These are phyloP conservation scores for Octodon degus DNA, from an alignment of 2,113 vertebrate species.

Conservation along the genomic window DNA sequence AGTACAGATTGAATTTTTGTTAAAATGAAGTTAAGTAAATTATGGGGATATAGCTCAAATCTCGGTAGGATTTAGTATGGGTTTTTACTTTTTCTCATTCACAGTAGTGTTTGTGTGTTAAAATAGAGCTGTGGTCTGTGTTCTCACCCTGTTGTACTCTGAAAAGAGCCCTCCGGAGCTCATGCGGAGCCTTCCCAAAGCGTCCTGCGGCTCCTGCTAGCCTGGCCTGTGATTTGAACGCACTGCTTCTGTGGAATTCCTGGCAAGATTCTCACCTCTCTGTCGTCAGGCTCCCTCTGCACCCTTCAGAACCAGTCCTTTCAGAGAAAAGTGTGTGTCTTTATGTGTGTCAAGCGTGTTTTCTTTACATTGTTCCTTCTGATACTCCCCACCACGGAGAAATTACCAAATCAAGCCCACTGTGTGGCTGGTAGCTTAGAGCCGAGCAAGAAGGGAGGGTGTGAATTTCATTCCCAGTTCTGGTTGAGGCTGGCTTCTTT, in stretches of 20 bases:
- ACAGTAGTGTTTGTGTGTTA: conserved; percentile 16
- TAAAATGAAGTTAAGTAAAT: conserved; percentile 59
- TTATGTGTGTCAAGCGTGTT: neutral
- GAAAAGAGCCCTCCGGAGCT: conserved; percentile 41
- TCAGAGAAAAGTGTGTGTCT: conserved; percentile 30
- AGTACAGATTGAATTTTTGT: conserved; percentile 47
- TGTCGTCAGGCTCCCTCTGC: neutral
- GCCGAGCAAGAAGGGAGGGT: conserved; percentile 8
- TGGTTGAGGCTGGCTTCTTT: conserved; percentile 45
- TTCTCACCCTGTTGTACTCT: neutral
- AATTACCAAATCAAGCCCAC: neutral
- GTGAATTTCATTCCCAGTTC: conserved; percentile 47
- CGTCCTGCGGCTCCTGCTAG: neutral
- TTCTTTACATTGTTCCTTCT: conserved; percentile 60
- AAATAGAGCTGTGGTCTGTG: neutral
- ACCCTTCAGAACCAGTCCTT: neutral
- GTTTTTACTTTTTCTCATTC: conserved; percentile 54
- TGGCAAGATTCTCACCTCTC: neutral
- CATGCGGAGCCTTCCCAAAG: neutral
- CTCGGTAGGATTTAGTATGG: conserved; percentile 11
- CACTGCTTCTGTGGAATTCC: neutral
- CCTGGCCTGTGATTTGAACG: neutral
- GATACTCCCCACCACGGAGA: neutral
- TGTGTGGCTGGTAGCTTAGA: conserved; percentile 27
- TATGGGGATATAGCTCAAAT: conserved; percentile 56